These are phyloP conservation scores for Scytalopus superciliaris DNA, from an alignment of 2,113 vertebrate genomes.

Conservation along the genomic window DNA sequence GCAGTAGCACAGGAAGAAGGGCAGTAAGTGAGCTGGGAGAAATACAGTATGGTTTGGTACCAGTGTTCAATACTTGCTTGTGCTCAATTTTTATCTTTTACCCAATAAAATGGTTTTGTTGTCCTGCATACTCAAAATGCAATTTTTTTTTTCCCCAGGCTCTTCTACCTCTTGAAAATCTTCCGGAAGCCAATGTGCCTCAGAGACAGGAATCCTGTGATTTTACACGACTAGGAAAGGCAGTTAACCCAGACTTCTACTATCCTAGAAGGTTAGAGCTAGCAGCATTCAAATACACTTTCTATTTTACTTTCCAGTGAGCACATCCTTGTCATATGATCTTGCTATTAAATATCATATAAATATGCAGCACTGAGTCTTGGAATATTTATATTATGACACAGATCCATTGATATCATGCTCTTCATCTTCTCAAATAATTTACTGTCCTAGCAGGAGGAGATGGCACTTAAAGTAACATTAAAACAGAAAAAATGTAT, in stretches of 20 bases:
- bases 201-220: neutral
- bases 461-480: neutral
- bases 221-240: neutral
- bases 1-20: neutral
- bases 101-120: neutral
- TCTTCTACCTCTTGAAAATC: neutral
- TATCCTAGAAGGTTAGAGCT: neutral
- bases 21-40: neutral
- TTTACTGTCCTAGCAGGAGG: neutral
- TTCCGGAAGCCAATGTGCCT: neutral
- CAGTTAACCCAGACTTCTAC: neutral
- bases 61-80: neutral
- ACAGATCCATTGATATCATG: neutral
- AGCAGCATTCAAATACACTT: neutral
- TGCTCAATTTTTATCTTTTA: neutral
- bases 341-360: neutral
- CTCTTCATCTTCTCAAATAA: neutral
- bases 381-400: neutral
- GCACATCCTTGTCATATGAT: neutral
- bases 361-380: neutral
- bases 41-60: neutral
- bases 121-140: neutral
- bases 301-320: neutral
- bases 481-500: neutral
- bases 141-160: neutral